Conservation (phyloP, 1,140 invertebrate genomes). For the Drosophila orosa region DNA sequence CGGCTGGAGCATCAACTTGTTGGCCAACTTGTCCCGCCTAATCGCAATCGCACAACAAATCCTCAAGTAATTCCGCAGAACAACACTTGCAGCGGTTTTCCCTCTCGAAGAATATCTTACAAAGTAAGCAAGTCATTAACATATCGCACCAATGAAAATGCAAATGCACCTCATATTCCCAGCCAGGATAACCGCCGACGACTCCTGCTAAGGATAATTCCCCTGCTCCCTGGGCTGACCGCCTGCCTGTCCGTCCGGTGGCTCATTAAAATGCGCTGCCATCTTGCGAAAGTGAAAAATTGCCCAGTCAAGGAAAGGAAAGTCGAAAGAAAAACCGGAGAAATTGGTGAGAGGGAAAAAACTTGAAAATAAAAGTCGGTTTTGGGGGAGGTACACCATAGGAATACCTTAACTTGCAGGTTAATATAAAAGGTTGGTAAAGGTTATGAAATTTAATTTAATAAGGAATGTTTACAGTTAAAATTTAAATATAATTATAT, state of each 20-base stretch:
- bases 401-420: neutral
- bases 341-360: conserved; percentile 26
- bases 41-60: conserved; percentile 60
- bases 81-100: conserved; percentile 40
- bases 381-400: neutral
- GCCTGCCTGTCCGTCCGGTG: conserved; percentile 38
- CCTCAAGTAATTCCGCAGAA: conserved; percentile 9
- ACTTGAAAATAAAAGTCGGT: conserved; percentile 1
- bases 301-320: conserved; percentile 57
- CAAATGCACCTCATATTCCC: conserved; percentile 75
- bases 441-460: neutral
- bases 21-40: conserved; percentile 22
- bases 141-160: conserved; percentile 82
- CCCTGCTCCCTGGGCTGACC: conserved; percentile 28
- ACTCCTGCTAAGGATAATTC: conserved; percentile 18
- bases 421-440: neutral
- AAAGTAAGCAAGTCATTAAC: conserved; percentile 80
- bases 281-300: conserved; percentile 83
- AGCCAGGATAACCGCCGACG: conserved; percentile 11
- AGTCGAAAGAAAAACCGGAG: conserved; percentile 6
- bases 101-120: conserved; percentile 45
- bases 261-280: conserved; percentile 82
- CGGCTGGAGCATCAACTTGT: conserved; percentile 30
- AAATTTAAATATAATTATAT: too few species aligned
- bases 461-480: too few species aligned